Percentiles rank a stretch among this genome's conserved stretches.
phyloP scores from a whole-genome alignment of 2,113 vertebrate species.

The Nycticebus coucang region DNA sequence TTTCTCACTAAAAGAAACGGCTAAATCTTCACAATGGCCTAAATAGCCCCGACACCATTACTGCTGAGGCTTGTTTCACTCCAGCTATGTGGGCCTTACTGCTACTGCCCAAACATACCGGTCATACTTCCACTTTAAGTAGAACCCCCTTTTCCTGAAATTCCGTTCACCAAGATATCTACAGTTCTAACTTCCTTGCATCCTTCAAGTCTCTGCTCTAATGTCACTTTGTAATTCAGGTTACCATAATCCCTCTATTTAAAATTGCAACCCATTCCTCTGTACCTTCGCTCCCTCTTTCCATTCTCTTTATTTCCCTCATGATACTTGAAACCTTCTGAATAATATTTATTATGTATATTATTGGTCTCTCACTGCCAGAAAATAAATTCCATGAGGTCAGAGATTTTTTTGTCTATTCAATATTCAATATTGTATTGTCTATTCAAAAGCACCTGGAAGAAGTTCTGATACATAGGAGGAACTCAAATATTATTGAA shows the following conservation, averaged over 20 bases:
- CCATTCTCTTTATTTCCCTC: not conserved
- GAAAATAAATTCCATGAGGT: conserved; percentile 39
- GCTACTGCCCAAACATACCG: not conserved
- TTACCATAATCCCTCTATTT: not conserved
- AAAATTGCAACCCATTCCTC: not conserved
- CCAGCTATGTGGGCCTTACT: not conserved
- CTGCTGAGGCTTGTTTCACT: not conserved
- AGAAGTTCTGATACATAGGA: not conserved
- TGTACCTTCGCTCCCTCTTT: not conserved
- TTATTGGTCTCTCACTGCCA: not conserved
- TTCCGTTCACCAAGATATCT: conserved; percentile 7
- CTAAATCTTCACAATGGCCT: not conserved
- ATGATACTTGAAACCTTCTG: not conserved
- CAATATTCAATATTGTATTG: too few species aligned
- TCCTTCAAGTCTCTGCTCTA: not conserved
- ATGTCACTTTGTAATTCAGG: not conserved
- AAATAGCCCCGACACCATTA: not conserved
- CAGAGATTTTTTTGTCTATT: conserved; percentile 1
- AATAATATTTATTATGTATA: conserved; percentile 27
- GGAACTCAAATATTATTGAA: not conserved
- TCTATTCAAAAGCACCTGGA: conserved; percentile 2
- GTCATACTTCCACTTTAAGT: not conserved
- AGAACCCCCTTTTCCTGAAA: not conserved
- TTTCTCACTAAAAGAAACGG: not conserved
- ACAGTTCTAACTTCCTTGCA: not conserved